phyloP scores from a whole-genome alignment of 1,140 invertebrate genomes.

The Drosophila arawakana region DNA sequence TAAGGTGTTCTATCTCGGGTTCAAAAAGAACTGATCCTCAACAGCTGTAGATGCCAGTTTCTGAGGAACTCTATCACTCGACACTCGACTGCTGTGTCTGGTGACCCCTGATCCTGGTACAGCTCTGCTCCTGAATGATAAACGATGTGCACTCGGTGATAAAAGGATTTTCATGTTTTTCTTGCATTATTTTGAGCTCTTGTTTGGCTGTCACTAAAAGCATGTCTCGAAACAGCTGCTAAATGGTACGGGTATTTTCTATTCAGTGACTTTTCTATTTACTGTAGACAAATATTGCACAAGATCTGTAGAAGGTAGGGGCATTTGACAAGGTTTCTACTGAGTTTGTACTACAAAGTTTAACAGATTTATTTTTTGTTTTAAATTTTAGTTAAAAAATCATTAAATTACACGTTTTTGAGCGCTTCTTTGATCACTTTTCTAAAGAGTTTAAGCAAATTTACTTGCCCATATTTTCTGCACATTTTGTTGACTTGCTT shows the following conservation, averaged over 20 bases:
- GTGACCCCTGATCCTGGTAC: constrained; percentile 2
- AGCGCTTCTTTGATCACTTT: too few species aligned
- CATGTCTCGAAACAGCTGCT: constrained; percentile 22
- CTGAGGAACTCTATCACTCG: constrained; percentile 25
- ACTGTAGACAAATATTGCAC: not conserved
- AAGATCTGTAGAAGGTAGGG: not conserved
- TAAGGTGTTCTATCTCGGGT: not conserved
- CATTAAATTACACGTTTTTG: too few species aligned
- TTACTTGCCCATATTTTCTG: too few species aligned
- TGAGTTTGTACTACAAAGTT: too few species aligned
- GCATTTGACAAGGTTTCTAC: not conserved
- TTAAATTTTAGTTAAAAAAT: too few species aligned
- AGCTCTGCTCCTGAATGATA: constrained; percentile 7
- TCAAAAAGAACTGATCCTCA: constrained; percentile 35
- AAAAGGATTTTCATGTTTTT: constrained; percentile 71
- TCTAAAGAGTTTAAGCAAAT: too few species aligned
- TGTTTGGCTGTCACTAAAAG: constrained; percentile 35
- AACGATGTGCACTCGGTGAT: constrained; percentile 45
- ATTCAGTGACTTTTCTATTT: constrained; percentile 4
- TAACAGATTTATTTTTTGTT: too few species aligned
- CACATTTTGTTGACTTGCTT: too few species aligned
- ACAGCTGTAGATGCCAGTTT: constrained; percentile 52
- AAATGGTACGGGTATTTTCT: constrained; percentile 1
- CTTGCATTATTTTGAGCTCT: constrained; percentile 45
- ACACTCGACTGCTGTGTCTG: not conserved